Evolutionary conservation across 1,140 invertebrate genomes (phyloP).

Genomic region (Zaprionus gabonicus): DNA sequence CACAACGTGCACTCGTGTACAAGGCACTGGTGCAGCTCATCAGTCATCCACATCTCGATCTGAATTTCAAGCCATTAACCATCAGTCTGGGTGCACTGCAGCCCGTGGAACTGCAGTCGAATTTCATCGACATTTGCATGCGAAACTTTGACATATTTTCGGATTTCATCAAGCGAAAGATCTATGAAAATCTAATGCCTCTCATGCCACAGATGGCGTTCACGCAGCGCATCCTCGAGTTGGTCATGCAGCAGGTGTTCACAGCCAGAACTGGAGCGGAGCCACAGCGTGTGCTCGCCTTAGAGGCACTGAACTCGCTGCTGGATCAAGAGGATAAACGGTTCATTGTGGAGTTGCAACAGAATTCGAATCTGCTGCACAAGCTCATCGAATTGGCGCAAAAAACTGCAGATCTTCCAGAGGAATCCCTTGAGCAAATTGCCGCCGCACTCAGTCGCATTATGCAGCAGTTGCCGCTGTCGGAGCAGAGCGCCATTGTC

Average conservation of each 20-base stretch:
- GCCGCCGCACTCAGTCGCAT: slow-evolving; percentile 64
- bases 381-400: slow-evolving; percentile 68
- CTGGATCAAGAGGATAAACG: slow-evolving; percentile 58
- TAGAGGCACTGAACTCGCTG: slow-evolving; percentile 67
- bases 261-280: slow-evolving; percentile 14
- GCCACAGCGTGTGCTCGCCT: slow-evolving; percentile 53
- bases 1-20: slow-evolving; percentile 72
- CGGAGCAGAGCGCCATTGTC: slow-evolving; percentile 74
- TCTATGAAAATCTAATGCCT: slow-evolving; percentile 67
- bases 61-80: slow-evolving; percentile 65
- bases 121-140: slow-evolving; percentile 68
- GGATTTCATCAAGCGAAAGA: slow-evolving; percentile 72
- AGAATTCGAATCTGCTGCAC: slow-evolving; percentile 66
- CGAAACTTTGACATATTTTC: slow-evolving; percentile 71
- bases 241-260: slow-evolving; percentile 67
- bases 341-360: slow-evolving; percentile 71
- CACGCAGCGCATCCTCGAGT: slow-evolving; percentile 68
- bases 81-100: slow-evolving; percentile 63
- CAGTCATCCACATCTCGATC: slow-evolving; percentile 64
- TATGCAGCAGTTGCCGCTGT: slow-evolving; percentile 62
- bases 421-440: slow-evolving; percentile 59
- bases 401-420: slow-evolving; percentile 25
- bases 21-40: slow-evolving; percentile 69
- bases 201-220: slow-evolving; percentile 73
- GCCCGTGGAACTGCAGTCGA: slow-evolving; percentile 74